Evolutionary conservation across 2,888 invertebrate species (phyloP).

Genomic region (Athalia rosae): DNA sequence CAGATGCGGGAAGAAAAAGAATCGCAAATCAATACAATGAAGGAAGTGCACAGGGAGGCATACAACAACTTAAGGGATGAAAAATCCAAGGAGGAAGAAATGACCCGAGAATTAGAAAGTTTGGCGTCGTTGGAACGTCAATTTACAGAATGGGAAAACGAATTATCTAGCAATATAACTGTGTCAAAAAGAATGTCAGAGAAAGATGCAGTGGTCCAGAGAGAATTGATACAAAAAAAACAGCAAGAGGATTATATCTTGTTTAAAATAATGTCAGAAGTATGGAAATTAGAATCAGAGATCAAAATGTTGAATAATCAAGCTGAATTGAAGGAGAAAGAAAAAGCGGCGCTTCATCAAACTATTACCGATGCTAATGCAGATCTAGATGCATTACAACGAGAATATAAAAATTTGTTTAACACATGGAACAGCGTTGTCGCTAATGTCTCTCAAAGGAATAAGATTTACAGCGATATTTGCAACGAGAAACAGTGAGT

Average conservation of each 20-base stretch:
- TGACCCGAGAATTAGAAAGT: constrained; percentile 76
- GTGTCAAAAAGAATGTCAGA: constrained; percentile 81
- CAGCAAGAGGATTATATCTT: constrained; percentile 79
- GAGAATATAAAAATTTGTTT: constrained; percentile 82
- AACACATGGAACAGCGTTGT: constrained; percentile 86
- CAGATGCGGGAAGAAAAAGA: constrained; percentile 76
- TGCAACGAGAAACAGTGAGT: constrained; percentile 78
- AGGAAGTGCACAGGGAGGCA: constrained; percentile 74
- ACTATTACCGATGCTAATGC: constrained; percentile 82
- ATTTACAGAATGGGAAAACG: constrained; percentile 79
- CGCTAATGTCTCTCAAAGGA: constrained; percentile 81
- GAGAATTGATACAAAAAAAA: constrained; percentile 71
- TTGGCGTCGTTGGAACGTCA: constrained; percentile 77
- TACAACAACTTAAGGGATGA: constrained; percentile 74
- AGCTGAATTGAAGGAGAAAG: constrained; percentile 79
- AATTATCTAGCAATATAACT: constrained; percentile 79
- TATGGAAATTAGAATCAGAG: constrained; percentile 82
- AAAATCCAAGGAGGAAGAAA: constrained; percentile 57
- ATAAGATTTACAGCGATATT: constrained; percentile 80
- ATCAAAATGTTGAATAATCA: constrained; percentile 80
- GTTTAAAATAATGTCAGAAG: constrained; percentile 81
- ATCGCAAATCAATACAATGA: constrained; percentile 73
- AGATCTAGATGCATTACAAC: constrained; percentile 82
- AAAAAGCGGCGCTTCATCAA: constrained; percentile 77
- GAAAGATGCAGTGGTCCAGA: constrained; percentile 72